Conservation (phyloP, 2,113 vertebrate species). For the Craseonycteris thonglongyai region DNA sequence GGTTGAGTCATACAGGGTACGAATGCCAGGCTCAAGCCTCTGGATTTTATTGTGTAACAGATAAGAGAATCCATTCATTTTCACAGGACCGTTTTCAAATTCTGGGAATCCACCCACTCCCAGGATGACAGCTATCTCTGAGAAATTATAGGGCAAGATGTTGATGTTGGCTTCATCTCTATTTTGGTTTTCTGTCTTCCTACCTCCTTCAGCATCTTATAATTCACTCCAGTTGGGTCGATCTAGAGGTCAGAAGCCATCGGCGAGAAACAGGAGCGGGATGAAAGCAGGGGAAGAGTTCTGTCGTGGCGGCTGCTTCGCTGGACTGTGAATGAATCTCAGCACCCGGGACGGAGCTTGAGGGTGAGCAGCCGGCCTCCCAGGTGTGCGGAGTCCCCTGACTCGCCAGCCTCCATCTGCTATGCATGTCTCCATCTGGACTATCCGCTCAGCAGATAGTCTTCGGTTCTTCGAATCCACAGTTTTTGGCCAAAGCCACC, state of each 20-base stretch:
- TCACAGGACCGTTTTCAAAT: not conserved
- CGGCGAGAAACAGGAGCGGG: not conserved
- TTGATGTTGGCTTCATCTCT: not conserved
- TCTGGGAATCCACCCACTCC: not conserved
- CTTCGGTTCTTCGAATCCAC: not conserved
- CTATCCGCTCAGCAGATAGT: not conserved
- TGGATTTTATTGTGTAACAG: not conserved
- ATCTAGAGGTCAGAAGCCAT: not conserved
- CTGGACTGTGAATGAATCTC: not conserved
- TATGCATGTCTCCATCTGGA: not conserved
- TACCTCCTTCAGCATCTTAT: not conserved
- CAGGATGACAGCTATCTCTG: not conserved
- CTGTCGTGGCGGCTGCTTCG: not conserved
- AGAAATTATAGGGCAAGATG: not conserved
- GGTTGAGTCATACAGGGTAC: not conserved
- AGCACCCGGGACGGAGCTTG: not conserved
- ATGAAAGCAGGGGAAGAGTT: not conserved
- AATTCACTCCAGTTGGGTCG: not conserved
- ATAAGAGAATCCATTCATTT: constrained; percentile 3
- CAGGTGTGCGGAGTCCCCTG: not conserved
- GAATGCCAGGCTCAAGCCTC: not conserved
- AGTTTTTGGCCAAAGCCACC: not conserved
- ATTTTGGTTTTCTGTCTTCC: not conserved
- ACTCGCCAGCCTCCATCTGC: not conserved
- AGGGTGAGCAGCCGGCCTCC: not conserved